Evolutionary conservation across 2,888 invertebrate genomes (phyloP), one percentile per base, ranked within the genome.

Genomic region (Nymphalis urticae): DNA sequence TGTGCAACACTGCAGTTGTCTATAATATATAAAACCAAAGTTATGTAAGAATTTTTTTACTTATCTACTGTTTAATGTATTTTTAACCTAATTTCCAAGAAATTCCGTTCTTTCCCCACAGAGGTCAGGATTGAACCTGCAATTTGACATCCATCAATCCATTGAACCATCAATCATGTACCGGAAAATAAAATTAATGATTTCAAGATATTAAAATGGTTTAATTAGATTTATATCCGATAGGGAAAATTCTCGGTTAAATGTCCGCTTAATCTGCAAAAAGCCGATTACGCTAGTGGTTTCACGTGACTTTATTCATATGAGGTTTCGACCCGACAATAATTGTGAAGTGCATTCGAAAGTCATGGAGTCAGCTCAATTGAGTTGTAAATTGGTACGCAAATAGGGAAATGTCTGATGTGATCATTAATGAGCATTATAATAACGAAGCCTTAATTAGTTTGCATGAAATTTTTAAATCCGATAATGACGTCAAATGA

Each of bases 341-440:
- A 58, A 58, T 58, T 58, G 42, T 58, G 58, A 58, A 58, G 58
- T 58, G 21, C 58, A 58, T 42, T 42, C 58, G 36, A 58, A n/a
- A 56, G 48, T 32, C n/a, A 50, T 54, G 56, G 32, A 62, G 66
- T 67, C 66, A 62, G 66, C 62, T 7, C 27, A 21, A 36, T 56
- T 32, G 56, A 67, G 62, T 50, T 67, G 62, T 56, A 62, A 62
- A 67, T 67, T 67, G 66, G 66, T 67, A 62, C 62, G 62, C 54
- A 67, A 67, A 67, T 67, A 61, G 27, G 21, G 42, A 54, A 61
- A 54, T 32, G 54, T 48, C 21, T 17, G 66, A 62, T 62, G 54
- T 56, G 32, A 50, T 67, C 42, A 56, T 56, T 62, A 56, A 62
- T 61, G 47, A 48, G 50, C 62, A 56, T 56, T 62, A 36, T 62